These are phyloP conservation scores for Pionites leucogaster DNA, from an alignment of 2,113 vertebrate species.

Conservation along the genomic window DNA sequence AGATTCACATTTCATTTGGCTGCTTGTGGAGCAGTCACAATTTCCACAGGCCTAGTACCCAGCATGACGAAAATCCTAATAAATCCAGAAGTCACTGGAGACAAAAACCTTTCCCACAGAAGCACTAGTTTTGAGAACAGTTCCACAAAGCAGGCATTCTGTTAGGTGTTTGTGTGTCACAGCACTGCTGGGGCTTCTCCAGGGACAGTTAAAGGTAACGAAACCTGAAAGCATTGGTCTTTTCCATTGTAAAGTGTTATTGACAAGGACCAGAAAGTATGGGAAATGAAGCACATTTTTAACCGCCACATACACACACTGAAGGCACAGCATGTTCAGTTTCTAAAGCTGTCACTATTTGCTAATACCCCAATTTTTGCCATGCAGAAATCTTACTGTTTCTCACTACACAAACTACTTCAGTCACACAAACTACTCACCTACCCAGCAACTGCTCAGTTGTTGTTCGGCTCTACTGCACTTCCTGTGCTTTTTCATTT, in stretches of 20 bases:
- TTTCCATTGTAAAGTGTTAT: background rate
- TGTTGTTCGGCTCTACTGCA: background rate
- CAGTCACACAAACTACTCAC: background rate
- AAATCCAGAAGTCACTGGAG: background rate
- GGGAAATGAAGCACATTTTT: background rate
- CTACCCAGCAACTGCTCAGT: background rate
- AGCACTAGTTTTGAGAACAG: background rate
- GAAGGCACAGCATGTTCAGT: background rate
- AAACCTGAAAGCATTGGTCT: background rate
- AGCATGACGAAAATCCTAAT: background rate
- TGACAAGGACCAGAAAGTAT: background rate
- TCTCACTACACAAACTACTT: background rate
- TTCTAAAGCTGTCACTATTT: background rate
- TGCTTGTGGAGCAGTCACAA: background rate
- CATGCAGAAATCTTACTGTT: background rate
- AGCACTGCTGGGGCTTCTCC: background rate
- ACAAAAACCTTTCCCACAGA: background rate
- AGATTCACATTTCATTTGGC: background rate
- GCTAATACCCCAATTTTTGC: background rate
- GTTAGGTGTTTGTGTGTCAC: background rate
- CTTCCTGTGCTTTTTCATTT: background rate
- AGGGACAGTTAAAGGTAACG: background rate
- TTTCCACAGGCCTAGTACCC: background rate
- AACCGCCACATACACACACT: rapidly evolving
- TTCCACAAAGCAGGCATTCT: background rate